Evolutionary conservation across 2,797 vertebrate species (phyloP), one percentile per base, ranked within the genome.

Genomic region (Petrocephalus sullivani): DNA sequence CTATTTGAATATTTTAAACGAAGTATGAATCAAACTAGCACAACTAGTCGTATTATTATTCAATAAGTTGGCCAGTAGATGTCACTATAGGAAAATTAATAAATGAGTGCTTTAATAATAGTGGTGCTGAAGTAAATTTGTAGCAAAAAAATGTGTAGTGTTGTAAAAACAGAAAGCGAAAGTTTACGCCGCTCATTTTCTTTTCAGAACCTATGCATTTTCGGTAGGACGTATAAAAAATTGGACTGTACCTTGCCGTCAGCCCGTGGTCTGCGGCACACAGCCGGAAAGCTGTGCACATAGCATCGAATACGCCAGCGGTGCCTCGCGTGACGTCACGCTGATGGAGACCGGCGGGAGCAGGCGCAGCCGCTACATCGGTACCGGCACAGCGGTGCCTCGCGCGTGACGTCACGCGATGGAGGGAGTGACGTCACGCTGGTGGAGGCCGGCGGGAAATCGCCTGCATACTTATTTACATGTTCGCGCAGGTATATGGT

Each of bases 1-100:
- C 21, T 23, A 53, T 49, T 82, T 83, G 41, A 21, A 53, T 83
- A 78, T 78, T 78, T 46, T 2, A 46, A 56, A 14, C 41, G 19
- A 78, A 78, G 71, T 46, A 46, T 78, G 46, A 16, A 75, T 14
- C 37, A 7, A 78, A 78, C 8, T 46, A 78, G 41, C 7, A 78
- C 37, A 78, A 46, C 71, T 46, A 41, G 14, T 78, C 2, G 16
- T 78, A 78, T 67, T 67, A 67, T 14, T 33, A 33, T 78, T 78
- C 71, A 78, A 8, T 78, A 46, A 37, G 1, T 78, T 78, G 14
- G 37, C 88, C 88, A 88, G 83, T 67, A 88, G 88, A 75, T 88
- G 84, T 51, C 61, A 75, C 60, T 46, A 53, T 49, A 54, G 51
- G 64, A 78, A 78, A 75, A 86, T 21, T 53, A 3, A 87, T 87